Base-by-base conservation (phyloP, 2,797 vertebrate genomes). In the Oryzias dopingdopingensis region DNA sequence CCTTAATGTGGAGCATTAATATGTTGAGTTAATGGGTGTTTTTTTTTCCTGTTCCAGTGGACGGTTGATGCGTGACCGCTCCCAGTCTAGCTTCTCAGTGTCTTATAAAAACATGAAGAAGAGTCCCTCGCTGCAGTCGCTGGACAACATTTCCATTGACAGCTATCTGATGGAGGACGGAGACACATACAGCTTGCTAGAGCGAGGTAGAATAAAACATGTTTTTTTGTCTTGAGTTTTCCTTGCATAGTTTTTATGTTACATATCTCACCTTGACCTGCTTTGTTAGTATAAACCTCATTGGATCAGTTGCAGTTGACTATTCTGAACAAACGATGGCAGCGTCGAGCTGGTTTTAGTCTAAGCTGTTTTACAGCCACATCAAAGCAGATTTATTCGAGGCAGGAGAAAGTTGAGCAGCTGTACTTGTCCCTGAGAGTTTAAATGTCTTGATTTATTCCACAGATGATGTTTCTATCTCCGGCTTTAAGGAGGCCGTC, bases 101-200 rank as follows among this genome's bases (percentile, higher is more conserved):
- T 93, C 95, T 69, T 96, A 93, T 48, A 98, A 96, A 90, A 95
- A 93, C 82, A 92, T 96, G 93, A 96, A 94, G 88, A 95, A 94
- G 90, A 99, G 95, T 66, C 93, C 96, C 0, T 98, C 96, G 10
- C 93, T 98, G 65, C 92, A 94, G 74, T 98, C 96, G 22, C 69
- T 99, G 89, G 97, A 98, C 77, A 94, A 94, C 80, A 86, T 98
- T 76, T 99, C 97, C 70, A 93, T 97, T 51, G 96, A 99, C 81
- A 98, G 96, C 84, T 94, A 92, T 89, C 71, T 93, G 76, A 68
- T 97, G 74, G 97, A 98, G 85, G 97, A 96, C 49, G 93, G 94
- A 64, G 95, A 96, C 83, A 88, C 90, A 29, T 95, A 93, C 80
- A 96, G 92, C 77, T 91, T 95, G 52, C 82, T 93, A 76, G 96